Percentiles rank a stretch among this genome's conserved stretches.
phyloP scores from a whole-genome alignment of 2,113 vertebrate genomes.

The Panurus biarmicus region DNA sequence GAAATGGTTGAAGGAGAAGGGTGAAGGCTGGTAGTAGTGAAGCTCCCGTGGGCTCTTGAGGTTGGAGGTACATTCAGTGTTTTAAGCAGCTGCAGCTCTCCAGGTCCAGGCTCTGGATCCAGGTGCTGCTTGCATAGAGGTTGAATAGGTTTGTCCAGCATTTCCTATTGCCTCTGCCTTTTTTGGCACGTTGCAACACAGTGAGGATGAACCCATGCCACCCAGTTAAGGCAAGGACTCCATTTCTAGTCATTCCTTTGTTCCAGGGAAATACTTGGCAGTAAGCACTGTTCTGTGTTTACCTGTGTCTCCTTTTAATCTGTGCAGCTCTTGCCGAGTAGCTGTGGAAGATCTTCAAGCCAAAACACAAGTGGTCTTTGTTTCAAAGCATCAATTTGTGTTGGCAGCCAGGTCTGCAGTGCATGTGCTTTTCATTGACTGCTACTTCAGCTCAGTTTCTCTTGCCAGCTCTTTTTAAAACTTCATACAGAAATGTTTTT shows the following conservation, averaged over 20 bases:
- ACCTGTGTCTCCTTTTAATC: constrained; percentile 13
- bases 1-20: not conserved
- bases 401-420: constrained; percentile 67
- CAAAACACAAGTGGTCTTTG: constrained; percentile 74
- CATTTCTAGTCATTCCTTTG: not conserved
- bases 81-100: not conserved
- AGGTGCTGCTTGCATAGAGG: not conserved
- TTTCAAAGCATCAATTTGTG: constrained; percentile 67
- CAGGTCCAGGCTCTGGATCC: not conserved
- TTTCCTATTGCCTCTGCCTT: not conserved
- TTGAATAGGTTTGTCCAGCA: not conserved
- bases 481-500: constrained; percentile 23
- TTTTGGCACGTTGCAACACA: fast-evolving
- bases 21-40: not conserved
- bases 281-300: not conserved
- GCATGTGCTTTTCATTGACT: constrained; percentile 77
- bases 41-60: not conserved
- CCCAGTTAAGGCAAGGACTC: not conserved
- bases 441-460: constrained; percentile 26
- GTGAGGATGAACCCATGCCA: not conserved
- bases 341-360: constrained; percentile 14
- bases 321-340: not conserved
- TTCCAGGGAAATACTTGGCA: not conserved
- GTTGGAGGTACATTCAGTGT: not conserved
- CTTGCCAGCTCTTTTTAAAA: constrained; percentile 11